Base-by-base conservation (phyloP, 2,888 invertebrate genomes). In the Lasioglossum calceatum region DNA sequence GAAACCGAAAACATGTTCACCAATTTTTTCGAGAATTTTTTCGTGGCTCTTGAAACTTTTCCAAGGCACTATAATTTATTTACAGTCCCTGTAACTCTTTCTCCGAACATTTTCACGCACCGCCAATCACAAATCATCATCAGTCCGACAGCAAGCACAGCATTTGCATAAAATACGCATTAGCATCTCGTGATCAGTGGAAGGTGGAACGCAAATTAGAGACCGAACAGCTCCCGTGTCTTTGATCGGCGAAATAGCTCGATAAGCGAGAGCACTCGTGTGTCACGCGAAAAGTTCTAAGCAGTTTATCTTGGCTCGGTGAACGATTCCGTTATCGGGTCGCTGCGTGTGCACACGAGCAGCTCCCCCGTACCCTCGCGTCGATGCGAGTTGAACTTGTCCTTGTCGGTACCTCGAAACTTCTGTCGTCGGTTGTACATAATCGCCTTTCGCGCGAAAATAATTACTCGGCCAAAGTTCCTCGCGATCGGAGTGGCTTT, bases 241-340 rank as follows among this genome's bases (percentile, higher is more conserved):
- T 47, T 42, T 44, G 42, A 73, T 27, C n/a, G 72, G 16, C 23
- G 14, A 16, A 70, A 19, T 39, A 36, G 36, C 61, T 7, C 67
- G 67, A 44, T 42, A 27, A 44, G 27, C 71, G 76, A 36, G 19
- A 3, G 42, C 19, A 8, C 32, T 50, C 50, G 64, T 19, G 71
- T 44, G 47, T 32, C 78, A 64, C 39, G 67, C n/a, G 67, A 67
- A 75, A 82, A 83, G 42, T 83, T 83, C 27, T 36, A 42, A 2
- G 58, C 75, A 71, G 80, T 83, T 83, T 80, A 71, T 80, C 80
- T 71, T 76, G 47, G 58, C 19, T 4, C 81, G 47, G 39, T 12
- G 50, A 75, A 47, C 50, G 83, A 27, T 81, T 61, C 50, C 61
- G 83, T 83, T 81, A 81, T 83, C 76, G 39, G 16, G n/a, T 74